Evolutionary conservation across 1,140 invertebrate genomes (phyloP).

Genomic region (Hermetia illucens): DNA sequence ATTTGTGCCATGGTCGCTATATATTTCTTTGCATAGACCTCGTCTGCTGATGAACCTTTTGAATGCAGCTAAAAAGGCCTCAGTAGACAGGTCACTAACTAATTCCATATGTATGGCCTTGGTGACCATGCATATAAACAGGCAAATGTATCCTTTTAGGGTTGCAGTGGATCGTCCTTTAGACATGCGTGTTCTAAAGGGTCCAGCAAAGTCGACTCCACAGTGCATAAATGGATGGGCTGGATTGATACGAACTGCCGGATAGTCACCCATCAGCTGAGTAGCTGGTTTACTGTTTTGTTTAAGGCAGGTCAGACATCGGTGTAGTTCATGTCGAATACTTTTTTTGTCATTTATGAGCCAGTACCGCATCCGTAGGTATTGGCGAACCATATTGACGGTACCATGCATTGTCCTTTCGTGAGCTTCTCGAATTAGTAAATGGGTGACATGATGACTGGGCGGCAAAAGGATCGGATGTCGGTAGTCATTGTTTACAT

Average conservation of each 20-base stretch:
- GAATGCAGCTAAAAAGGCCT: conserved; percentile 20
- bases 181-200: conserved; percentile 14
- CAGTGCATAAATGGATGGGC: conserved; percentile 18
- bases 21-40: conserved; percentile 13
- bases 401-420: conserved; percentile 12
- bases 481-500: conserved; percentile 6
- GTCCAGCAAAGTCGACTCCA: conserved; percentile 30
- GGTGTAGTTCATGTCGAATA: too few species aligned
- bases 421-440: conserved; percentile 16
- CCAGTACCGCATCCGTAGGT: conserved; percentile 12
- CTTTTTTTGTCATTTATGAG: conserved; percentile 9
- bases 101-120: conserved; percentile 28
- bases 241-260: conserved; percentile 14
- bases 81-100: conserved; percentile 19
- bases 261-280: conserved; percentile 24
- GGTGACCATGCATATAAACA: conserved; percentile 18
- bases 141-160: conserved; percentile 12
- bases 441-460: conserved; percentile 8
- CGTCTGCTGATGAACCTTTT: conserved; percentile 17
- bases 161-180: conserved; percentile 1
- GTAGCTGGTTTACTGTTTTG: conserved; percentile 1
- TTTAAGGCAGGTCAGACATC: conserved; percentile 13
- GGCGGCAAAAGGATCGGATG: conserved; percentile 11
- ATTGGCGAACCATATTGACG: conserved; percentile 7
- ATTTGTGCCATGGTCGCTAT: conserved; percentile 21